Percentiles rank a stretch among this genome's conserved stretches.
Conservation (phyloP, 2,888 invertebrate genomes). For the Heliconius aoede region DNA sequence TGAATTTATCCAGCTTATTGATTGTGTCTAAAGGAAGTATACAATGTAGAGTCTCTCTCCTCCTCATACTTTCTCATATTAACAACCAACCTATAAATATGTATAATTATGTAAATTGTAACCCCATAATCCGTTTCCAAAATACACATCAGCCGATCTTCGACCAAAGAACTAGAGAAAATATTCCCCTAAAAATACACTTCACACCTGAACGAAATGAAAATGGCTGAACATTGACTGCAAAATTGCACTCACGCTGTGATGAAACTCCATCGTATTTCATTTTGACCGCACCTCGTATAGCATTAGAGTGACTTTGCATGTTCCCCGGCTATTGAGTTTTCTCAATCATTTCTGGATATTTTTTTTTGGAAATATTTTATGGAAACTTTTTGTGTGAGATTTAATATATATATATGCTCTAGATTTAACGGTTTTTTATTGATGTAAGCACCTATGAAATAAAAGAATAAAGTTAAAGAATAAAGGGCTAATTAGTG, state of each 20-base stretch:
- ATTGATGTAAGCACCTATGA: too few relatives aligned
- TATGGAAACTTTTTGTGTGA: too few relatives aligned
- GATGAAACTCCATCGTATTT: conserved; percentile 26
- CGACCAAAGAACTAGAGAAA: neutral
- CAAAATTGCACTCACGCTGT: conserved; percentile 21
- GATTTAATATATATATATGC: too few relatives aligned
- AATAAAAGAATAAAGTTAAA: too few relatives aligned
- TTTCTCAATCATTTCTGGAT: conserved; percentile 5
- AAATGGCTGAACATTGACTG: conserved; percentile 17
- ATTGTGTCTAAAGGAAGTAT: too few relatives aligned
- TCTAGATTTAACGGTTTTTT: too few relatives aligned
- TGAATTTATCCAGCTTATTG: too few relatives aligned
- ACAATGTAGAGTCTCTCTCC: too few relatives aligned
- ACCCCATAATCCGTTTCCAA: neutral
- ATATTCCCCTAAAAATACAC: conserved; percentile 16
- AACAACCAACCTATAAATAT: too few relatives aligned
- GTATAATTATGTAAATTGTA: too few relatives aligned
- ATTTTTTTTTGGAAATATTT: neutral
- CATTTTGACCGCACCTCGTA: conserved; percentile 21
- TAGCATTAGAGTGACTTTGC: conserved; percentile 24
- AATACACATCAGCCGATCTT: neutral
- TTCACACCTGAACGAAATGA: conserved; percentile 20
- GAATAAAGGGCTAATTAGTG: too few relatives aligned
- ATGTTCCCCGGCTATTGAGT: conserved; percentile 15
- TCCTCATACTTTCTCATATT: too few relatives aligned